Evolutionary conservation across 2,797 vertebrate species (phyloP).

Genomic region (Sphaeramia orbicularis): DNA sequence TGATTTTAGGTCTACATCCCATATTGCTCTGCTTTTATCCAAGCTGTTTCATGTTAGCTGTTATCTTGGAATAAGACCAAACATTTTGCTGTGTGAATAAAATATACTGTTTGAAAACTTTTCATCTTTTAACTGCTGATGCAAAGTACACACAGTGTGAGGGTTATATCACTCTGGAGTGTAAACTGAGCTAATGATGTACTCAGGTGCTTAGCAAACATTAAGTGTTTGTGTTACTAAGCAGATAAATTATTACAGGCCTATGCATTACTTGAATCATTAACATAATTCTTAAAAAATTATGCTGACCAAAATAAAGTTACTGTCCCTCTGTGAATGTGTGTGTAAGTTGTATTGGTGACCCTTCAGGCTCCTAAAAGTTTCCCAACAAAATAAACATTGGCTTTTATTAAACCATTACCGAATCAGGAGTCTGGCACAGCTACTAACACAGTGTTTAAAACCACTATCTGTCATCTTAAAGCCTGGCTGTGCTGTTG

Average conservation of each 20-base stretch:
- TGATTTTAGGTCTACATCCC: no score
- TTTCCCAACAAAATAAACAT: slow-evolving; percentile 36
- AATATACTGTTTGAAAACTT: neutral
- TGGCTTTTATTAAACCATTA: slow-evolving; percentile 38
- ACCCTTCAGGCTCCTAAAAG: slow-evolving; percentile 3
- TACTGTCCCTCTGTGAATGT: neutral
- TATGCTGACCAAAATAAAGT: neutral
- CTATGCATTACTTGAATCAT: slow-evolving; percentile 34
- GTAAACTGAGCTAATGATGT: neutral
- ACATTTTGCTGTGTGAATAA: slow-evolving; percentile 44
- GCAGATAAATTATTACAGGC: slow-evolving; percentile 17
- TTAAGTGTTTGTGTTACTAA: slow-evolving; percentile 39
- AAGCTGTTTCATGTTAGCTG: slow-evolving; percentile 16
- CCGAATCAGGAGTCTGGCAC: neutral
- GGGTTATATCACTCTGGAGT: slow-evolving; percentile 6
- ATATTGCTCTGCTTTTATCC: neutral
- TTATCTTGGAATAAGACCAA: slow-evolving; percentile 26
- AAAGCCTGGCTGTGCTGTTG: neutral
- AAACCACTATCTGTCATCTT: slow-evolving; percentile 37
- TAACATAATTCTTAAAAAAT: slow-evolving; percentile 21
- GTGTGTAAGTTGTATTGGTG: slow-evolving; percentile 1
- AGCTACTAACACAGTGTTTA: slow-evolving; percentile 18
- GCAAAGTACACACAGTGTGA: slow-evolving; percentile 29
- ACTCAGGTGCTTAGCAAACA: neutral
- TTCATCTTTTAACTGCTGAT: slow-evolving; percentile 26